These are phyloP conservation scores for Corythaeola cristata DNA, from an alignment of 2,113 vertebrate species.

Conservation along the genomic window DNA sequence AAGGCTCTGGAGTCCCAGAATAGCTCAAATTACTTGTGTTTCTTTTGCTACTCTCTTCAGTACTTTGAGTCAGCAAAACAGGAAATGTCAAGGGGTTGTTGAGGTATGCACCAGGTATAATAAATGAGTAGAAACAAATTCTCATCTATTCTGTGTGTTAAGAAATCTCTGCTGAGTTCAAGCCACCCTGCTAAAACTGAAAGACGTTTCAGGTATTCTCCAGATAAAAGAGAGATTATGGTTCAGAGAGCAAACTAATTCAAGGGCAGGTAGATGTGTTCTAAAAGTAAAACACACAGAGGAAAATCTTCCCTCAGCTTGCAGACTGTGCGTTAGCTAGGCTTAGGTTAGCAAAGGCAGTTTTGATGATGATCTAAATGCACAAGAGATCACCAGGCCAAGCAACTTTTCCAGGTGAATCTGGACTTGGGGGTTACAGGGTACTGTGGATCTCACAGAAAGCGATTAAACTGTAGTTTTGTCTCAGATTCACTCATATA, in stretches of 20 bases:
- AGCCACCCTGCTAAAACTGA: background rate
- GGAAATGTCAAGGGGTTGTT: background rate
- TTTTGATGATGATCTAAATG: background rate
- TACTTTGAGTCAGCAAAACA: slow-evolving; percentile 47
- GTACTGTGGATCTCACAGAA: background rate
- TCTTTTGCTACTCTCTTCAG: background rate
- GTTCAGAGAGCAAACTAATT: background rate
- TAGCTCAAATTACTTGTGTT: background rate
- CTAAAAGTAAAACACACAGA: background rate
- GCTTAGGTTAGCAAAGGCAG: background rate
- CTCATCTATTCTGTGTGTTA: background rate
- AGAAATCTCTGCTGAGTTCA: background rate
- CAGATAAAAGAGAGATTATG: background rate
- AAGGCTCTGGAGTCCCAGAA: background rate
- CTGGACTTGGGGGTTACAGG: background rate
- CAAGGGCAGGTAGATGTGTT: background rate
- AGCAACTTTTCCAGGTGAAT: slow-evolving; percentile 14
- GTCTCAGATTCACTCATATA: background rate
- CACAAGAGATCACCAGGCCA: background rate
- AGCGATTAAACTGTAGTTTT: background rate
- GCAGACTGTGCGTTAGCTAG: background rate
- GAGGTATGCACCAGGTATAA: background rate
- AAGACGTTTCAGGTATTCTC: background rate
- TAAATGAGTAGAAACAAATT: background rate
- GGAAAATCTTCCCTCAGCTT: background rate